These are phyloP conservation scores for Pristionchus japonicus DNA, from an alignment of 2,888 invertebrate species.

Conservation along the genomic window DNA sequence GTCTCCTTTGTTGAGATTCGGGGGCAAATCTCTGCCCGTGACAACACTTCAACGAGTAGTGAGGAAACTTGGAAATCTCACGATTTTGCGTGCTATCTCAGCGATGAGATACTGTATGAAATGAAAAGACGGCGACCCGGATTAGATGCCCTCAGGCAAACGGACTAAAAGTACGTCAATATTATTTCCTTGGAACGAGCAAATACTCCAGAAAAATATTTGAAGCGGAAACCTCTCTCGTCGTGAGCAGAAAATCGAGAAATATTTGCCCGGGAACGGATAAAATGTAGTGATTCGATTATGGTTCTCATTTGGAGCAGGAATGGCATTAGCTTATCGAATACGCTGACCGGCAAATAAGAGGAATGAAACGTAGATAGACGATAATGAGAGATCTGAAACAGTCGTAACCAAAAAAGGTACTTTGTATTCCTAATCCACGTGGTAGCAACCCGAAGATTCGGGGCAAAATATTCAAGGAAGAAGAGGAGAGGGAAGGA, in stretches of 20 bases:
- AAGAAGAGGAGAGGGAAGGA: too few species aligned
- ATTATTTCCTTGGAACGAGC: not conserved
- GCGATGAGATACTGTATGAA: not conserved
- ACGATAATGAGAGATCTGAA: not conserved
- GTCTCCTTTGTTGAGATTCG: not conserved
- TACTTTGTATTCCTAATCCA: too few species aligned
- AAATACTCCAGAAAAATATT: not conserved
- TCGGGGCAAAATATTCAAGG: too few species aligned
- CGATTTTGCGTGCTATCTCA: not conserved
- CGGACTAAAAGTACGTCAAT: not conserved
- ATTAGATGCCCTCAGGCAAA: not conserved
- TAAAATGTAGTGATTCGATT: not conserved
- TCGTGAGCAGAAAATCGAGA: not conserved
- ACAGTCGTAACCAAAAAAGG: too few species aligned
- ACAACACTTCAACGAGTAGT: conserved; percentile 17
- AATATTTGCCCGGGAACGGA: not conserved
- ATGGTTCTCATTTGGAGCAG: not conserved
- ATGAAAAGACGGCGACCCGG: too few species aligned
- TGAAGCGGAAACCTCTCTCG: not conserved
- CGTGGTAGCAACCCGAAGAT: too few species aligned
- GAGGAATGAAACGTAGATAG: too few species aligned
- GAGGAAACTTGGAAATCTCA: not conserved
- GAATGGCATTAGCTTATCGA: not conserved
- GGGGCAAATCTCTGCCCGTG: not conserved
- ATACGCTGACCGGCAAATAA: not conserved